Evolutionary conservation across 2,113 vertebrate species (phyloP), one percentile per base, ranked within the genome.

Genomic region (Syngnathus typhle): DNA sequence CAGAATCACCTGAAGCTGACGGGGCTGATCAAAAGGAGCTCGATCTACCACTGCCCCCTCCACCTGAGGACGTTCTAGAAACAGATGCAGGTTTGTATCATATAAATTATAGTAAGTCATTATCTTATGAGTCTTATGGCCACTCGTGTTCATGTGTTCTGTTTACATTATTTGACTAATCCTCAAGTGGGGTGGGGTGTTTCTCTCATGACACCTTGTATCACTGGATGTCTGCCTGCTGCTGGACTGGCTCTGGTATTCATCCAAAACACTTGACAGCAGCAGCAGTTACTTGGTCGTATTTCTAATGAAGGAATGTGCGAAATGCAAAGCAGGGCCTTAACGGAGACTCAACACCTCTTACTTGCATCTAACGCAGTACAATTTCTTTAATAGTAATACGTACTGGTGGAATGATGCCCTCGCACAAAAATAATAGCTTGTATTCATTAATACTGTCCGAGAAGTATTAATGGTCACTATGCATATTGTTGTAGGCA

Each of bases 11-110:
- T 13, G 55, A 6, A 8, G 63, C 54, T 36, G 76, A 68, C 49
- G 72, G 47, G 19, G 49, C 58, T 54, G 77, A 69, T 69, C 72
- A 80, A 32, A 69, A 46, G 9, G 81, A 81, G 21, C 47, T 54
- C 47, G 80, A 87, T 77, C 80, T 88, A 76, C 81, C 76, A 0
- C 81, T 67, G 21, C 83, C 82, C 41, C 83, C 80, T 27, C 75
- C 80, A 72, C 74, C 69, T 58, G 65, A 66, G 0, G 71, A 80
- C 13, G 72, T 75, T 5, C 5, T 56, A 39, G 77, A 72, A 58
- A 60, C 67, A 70, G 56, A 67, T 70, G 62, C 77, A 88, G 87
- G 88, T 90, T 69, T 68, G 84, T 58, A n/a, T n/a, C n/a, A n/a
- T n/a, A n/a, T n/a, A n/a, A n/a, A n/a, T n/a, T n/a, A n/a, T n/a